Evolutionary conservation across 2,113 vertebrate genomes (phyloP), one percentile per base, ranked within the genome.

Genomic region (Machaerirhynchus nigripectus): DNA sequence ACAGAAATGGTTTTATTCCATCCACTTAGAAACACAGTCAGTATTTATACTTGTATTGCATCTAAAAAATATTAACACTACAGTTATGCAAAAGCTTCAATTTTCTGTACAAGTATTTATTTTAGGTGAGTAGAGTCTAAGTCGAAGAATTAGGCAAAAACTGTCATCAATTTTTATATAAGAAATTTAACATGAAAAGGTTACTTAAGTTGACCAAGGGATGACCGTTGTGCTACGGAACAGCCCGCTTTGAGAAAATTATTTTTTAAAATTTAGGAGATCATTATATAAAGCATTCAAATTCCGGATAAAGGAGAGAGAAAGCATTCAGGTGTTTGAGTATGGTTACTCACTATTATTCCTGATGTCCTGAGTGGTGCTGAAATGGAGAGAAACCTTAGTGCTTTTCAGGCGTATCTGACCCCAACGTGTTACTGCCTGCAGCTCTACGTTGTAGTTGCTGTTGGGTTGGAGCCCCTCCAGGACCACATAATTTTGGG

Each of bases 401-500:
- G 98, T 74, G 80, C 99, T 99, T 98, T 99, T 99, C 49, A 99
- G 98, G 24, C 99, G 98, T 31, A 98, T 98, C 97, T 99, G 99
- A 67, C 99, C 99, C 99, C 99, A 99, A 40, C 99, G 99, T 2
- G 98, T 98, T 86, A 99, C 94, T 35, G 99, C 99, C 96, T 99
- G 99, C 57, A 99, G 95, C 96, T 99, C 99, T 91, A 99, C 98
- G 1, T 98, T 98, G 96, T 99, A 99, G 76, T 98, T 98, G 95
- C 95, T 97, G 97, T 98, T 99, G 13, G 98, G 98, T 14, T 98
- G 98, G 59, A 99, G 99, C 9, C 97, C 97, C 50, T 99, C 99
- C 97, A 99, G 97, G 28, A 98, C 97, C 96, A 99, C 98, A 49
- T 97, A 98, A 96, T 93, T 98, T 79, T 98, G 98, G 44, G 98